phyloP scores from a whole-genome alignment of 2,888 invertebrate species.

The Leptothorax acervorum region DNA sequence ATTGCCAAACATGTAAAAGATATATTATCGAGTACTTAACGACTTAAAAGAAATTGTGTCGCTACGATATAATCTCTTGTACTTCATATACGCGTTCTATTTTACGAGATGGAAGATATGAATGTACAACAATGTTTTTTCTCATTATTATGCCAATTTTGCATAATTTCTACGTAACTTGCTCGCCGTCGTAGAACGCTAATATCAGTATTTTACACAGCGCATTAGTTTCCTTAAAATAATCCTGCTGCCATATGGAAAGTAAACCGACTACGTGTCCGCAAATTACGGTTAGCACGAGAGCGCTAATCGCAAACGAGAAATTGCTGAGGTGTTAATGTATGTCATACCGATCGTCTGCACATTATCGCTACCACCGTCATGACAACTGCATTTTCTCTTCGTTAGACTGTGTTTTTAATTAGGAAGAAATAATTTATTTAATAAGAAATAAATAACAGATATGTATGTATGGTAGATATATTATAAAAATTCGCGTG shows the following conservation, averaged over 20 bases:
- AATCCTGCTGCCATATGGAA: neutral
- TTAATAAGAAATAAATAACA: neutral
- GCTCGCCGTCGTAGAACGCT: neutral
- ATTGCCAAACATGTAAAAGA: neutral
- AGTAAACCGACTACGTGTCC: slow-evolving; percentile 1
- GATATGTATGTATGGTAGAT: neutral
- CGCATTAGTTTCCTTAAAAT: slow-evolving; percentile 25
- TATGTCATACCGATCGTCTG: slow-evolving; percentile 11
- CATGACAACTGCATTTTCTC: neutral
- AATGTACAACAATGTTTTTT: neutral
- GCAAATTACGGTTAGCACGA: slow-evolving; percentile 44
- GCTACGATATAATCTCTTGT: neutral
- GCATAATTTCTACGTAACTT: slow-evolving; percentile 26
- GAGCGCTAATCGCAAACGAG: slow-evolving; percentile 32
- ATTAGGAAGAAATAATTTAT: neutral
- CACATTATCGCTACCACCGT: neutral
- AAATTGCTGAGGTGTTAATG: slow-evolving; percentile 26
- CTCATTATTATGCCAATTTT: slow-evolving; percentile 6
- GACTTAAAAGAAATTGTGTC: neutral
- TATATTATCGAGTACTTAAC: neutral
- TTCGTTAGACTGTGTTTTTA: neutral
- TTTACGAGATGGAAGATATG: neutral
- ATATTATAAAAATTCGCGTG: neutral
- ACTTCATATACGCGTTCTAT: neutral
- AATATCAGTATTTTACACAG: slow-evolving; percentile 4